These are phyloP conservation scores for Pheosia gnoma DNA, from an alignment of 2,888 invertebrate genomes.

Conservation along the genomic window DNA sequence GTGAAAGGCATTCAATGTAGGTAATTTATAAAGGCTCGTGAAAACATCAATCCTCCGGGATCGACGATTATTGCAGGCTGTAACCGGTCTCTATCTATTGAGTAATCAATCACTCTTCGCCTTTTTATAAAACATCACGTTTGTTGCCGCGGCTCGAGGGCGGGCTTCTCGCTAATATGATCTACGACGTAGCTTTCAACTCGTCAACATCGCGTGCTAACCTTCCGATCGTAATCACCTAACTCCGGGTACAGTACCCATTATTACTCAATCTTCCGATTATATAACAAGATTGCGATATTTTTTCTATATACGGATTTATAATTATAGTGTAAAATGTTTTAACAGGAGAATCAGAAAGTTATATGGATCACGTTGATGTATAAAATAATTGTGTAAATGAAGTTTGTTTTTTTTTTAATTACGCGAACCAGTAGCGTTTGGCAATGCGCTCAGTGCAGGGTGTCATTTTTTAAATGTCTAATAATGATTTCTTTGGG, in stretches of 20 bases:
- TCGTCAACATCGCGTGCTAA: conserved; percentile 15
- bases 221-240: conserved; percentile 26
- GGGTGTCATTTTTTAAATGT: neutral
- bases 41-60: conserved; percentile 27
- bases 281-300: conserved; percentile 27
- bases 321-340: neutral
- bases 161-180: conserved; percentile 4
- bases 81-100: conserved; percentile 20
- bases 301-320: neutral
- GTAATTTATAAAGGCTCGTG: conserved; percentile 10
- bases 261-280: conserved; percentile 41
- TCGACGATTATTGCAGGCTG: conserved; percentile 21
- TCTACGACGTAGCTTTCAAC: conserved; percentile 1
- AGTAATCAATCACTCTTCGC: conserved; percentile 31
- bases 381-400: too few species aligned
- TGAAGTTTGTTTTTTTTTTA: too few species aligned
- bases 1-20: neutral
- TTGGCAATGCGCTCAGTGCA: too few species aligned
- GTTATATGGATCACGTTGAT: too few species aligned
- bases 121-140: conserved; percentile 9
- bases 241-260: conserved; percentile 26
- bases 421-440: too few species aligned
- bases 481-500: neutral
- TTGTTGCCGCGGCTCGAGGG: conserved; percentile 19
- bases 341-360: too few species aligned